Base-by-base conservation (phyloP, 1,140 invertebrate genomes). In the Lasaia peninsularis region DNA sequence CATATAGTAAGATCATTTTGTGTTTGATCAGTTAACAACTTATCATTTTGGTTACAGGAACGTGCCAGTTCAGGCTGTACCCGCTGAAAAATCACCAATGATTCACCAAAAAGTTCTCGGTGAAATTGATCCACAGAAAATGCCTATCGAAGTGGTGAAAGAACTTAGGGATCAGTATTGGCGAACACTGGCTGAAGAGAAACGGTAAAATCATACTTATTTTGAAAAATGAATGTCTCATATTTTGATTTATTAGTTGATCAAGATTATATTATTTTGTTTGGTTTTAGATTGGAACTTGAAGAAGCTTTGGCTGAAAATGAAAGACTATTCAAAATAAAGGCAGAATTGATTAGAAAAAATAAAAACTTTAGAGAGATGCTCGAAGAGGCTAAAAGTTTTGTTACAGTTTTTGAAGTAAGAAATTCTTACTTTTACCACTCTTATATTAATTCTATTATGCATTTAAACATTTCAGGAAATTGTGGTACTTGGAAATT, bases 371-470 rank as follows among this genome's bases (percentile, higher is more conserved):
- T 63, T 33, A 58, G 54, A 44, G 9, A 60, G 32, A 54, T 69
- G 48, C 52, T 72, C 0, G 69, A 69, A 18, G 69, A 72, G 37
- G 61, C 60, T 12, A 64, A 64, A n/a, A 69, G 44, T 44, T 69
- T 72, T 12, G 56, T 72, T 14, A 63, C 65, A 37, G 63, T 69
- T 8, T 63, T 66, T 34, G 66, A 69, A 40, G 67, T 63, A 52
- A 60, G 55, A 31, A 21, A 24, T 28, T 24, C n/a, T n/a, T n/a
- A n/a, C n/a, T n/a, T n/a, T n/a, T n/a, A n/a, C n/a, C n/a, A n/a
- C n/a, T 31, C 14, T 31, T 18, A 2, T 18, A 21, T 20, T 4
- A 48, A 20, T 18, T 2, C 8, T n/a, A 16, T 18, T 44, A 14
- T 14, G 20, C n/a, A n/a, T n/a, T n/a, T n/a, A n/a, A n/a, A n/a